Evolutionary conservation across 2,888 invertebrate species (phyloP).

Genomic region (Calephelis perditalis): DNA sequence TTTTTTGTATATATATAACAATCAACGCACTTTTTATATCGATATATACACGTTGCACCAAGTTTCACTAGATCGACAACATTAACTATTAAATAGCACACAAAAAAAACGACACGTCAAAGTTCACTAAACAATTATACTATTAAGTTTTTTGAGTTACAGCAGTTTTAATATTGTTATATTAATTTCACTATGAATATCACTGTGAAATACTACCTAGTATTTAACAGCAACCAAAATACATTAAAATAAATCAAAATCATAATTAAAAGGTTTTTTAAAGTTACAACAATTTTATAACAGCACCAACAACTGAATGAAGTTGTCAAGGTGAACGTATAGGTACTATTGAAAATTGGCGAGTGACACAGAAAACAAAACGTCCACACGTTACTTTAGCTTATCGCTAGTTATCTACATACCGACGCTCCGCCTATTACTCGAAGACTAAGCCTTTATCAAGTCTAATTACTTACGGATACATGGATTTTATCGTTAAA

Average conservation of each 20-base stretch:
- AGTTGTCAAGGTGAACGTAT: constrained; percentile 4
- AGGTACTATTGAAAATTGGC: constrained; percentile 30
- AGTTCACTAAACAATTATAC: too few relatives aligned
- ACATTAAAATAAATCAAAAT: too few relatives aligned
- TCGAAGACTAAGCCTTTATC: background rate
- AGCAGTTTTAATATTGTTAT: too few relatives aligned
- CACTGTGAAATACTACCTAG: too few relatives aligned
- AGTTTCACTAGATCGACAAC: too few relatives aligned
- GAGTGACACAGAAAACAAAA: constrained; percentile 28
- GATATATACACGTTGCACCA: too few relatives aligned
- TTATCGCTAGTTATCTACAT: constrained; percentile 68
- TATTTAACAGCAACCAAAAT: too few relatives aligned
- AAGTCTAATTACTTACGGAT: constrained; percentile 1
- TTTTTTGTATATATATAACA: constrained; percentile 1
- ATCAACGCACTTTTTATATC: background rate
- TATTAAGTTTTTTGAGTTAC: too few relatives aligned
- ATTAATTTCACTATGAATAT: too few relatives aligned
- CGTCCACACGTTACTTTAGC: constrained; percentile 3
- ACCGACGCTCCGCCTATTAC: constrained; percentile 50
- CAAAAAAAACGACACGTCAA: too few relatives aligned
- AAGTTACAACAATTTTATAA: background rate
- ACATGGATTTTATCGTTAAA: constrained; percentile 1
- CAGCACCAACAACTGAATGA: background rate
- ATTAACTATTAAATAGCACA: too few relatives aligned
- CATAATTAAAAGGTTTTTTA: too few relatives aligned